Evolutionary conservation across 1,140 invertebrate genomes (phyloP).

Genomic region (Araneus ventricosus): DNA sequence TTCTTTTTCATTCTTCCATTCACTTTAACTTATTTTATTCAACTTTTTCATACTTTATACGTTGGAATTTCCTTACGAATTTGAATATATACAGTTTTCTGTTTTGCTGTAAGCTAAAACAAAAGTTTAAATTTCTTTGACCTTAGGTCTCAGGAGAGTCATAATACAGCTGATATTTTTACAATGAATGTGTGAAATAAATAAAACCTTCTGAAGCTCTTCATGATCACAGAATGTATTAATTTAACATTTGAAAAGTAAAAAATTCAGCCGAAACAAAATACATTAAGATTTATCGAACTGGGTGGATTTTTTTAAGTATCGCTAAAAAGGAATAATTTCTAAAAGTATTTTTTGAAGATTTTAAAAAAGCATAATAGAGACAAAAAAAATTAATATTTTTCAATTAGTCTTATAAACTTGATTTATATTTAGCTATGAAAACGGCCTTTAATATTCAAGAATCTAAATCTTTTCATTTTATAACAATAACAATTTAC

Average conservation of each 20-base stretch:
- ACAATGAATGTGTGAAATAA: not conserved
- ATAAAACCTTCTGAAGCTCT: not conserved
- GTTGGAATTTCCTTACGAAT: conserved; percentile 23
- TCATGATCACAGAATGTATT: not conserved
- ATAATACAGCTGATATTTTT: not conserved
- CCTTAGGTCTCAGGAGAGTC: not conserved
- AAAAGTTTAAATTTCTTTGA: not conserved
- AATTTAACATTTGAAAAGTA: not conserved
- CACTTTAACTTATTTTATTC: not conserved
- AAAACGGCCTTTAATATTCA: too few relatives aligned
- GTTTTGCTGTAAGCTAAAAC: not conserved
- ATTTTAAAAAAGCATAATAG: too few relatives aligned
- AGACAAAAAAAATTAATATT: too few relatives aligned
- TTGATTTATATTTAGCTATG: too few relatives aligned
- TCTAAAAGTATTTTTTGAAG: too few relatives aligned
- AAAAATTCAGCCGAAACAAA: not conserved
- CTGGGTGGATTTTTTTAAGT: too few relatives aligned
- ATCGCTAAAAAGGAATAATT: too few relatives aligned
- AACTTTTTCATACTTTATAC: not conserved
- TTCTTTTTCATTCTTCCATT: not conserved
- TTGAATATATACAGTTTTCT: not conserved
- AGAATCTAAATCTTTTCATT: too few relatives aligned
- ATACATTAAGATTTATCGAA: not conserved
- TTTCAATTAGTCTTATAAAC: too few relatives aligned
- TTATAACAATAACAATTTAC: too few relatives aligned